Evolutionary conservation across 2,797 vertebrate species (phyloP).

Genomic region (Danio albolineatus): DNA sequence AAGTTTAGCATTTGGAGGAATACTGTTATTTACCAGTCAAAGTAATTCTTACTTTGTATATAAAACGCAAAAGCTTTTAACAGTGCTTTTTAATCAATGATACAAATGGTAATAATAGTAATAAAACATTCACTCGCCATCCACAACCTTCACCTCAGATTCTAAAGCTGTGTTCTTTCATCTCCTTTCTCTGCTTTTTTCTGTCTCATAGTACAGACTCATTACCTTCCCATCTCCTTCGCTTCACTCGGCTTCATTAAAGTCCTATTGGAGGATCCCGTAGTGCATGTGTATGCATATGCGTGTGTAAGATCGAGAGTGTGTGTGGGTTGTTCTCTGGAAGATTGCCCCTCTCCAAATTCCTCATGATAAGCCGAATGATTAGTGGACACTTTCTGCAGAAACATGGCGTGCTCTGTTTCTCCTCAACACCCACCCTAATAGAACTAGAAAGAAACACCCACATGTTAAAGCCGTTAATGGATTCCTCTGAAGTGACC

Average conservation of each 20-base stretch:
- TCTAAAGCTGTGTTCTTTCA: background rate
- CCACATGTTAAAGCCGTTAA: slow-evolving; percentile 46
- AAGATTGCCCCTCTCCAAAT: slow-evolving; percentile 46
- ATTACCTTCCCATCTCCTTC: slow-evolving; percentile 10
- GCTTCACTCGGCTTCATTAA: slow-evolving; percentile 17
- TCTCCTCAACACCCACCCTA: slow-evolving; percentile 28
- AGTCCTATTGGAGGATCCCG: slow-evolving; percentile 6
- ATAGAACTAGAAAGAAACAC: slow-evolving; percentile 41
- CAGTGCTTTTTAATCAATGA: background rate
- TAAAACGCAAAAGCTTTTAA: background rate
- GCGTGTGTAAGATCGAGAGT: slow-evolving; percentile 13
- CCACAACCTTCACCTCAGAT: background rate
- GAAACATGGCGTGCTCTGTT: slow-evolving; percentile 33
- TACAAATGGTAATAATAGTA: background rate
- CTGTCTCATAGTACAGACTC: background rate
- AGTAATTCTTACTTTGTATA: background rate
- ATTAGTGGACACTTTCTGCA: slow-evolving; percentile 48
- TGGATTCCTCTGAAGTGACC: slow-evolving; percentile 45
- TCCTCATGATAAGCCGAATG: slow-evolving; percentile 48
- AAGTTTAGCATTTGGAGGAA: background rate
- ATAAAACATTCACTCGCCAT: background rate
- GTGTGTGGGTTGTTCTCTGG: slow-evolving; percentile 44
- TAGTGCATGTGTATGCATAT: background rate
- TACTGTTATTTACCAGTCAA: background rate
- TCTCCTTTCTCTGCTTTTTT: too few relatives aligned